Evolutionary conservation across 2,113 vertebrate genomes (phyloP).

Genomic region (Cairina moschata): DNA sequence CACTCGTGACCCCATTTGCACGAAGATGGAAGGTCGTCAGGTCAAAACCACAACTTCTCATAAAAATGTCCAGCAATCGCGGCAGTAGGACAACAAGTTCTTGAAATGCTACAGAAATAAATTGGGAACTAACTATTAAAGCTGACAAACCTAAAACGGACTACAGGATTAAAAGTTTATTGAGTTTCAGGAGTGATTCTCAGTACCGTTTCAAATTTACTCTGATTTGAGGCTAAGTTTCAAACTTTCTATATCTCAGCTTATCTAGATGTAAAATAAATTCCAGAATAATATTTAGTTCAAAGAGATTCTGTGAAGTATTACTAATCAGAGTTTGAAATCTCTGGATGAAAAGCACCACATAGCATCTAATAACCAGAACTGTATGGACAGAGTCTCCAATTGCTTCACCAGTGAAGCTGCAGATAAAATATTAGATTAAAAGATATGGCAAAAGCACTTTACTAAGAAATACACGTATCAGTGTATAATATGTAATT

Average conservation of each 20-base stretch:
- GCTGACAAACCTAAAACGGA: neutral
- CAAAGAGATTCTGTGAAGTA: neutral
- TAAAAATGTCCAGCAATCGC: neutral
- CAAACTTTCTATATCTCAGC: neutral
- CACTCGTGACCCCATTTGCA: neutral
- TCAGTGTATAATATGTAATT: neutral
- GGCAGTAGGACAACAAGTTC: neutral
- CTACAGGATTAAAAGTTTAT: neutral
- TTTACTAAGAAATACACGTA: neutral
- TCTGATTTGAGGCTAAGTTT: neutral
- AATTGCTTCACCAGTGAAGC: neutral
- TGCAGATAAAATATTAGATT: neutral
- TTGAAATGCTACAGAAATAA: neutral
- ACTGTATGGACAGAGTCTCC: neutral
- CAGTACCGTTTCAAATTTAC: neutral
- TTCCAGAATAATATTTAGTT: neutral
- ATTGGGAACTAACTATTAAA: neutral
- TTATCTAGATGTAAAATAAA: conserved; percentile 1
- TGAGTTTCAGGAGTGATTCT: neutral
- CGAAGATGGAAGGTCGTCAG: neutral
- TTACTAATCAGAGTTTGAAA: neutral
- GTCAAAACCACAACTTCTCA: neutral
- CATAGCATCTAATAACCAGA: neutral
- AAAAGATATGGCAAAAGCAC: neutral
- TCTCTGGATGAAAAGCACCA: neutral